Evolutionary conservation across 2,797 vertebrate species (phyloP), one percentile per base, ranked within the genome.

Genomic region (Vespertilio murinus): DNA sequence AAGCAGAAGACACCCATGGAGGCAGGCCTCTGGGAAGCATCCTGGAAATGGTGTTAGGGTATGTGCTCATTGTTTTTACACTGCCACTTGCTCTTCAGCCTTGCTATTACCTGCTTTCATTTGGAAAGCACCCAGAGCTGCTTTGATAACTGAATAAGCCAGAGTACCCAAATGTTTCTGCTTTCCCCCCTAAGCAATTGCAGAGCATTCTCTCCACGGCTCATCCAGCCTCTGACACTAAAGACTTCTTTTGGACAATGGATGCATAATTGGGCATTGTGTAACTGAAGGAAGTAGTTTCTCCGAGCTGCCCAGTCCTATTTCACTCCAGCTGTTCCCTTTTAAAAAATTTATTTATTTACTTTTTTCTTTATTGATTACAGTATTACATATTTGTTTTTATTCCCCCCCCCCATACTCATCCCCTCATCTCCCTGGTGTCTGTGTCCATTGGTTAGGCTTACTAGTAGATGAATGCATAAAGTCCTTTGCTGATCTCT

Each of bases 41-140:
- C 42, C 47, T 40, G 33, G 54, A 92, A 92, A 67, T 64, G 47
- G 2, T 91, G 20, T n/a, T 35, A 8, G 30, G 10, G 30, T 64
- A 40, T 73, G 77, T 80, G 23, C 33, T 88, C 35, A 49, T 73
- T 88, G 85, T 74, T 95, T 95, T 90, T 83, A 75, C 33, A 64
- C 35, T 81, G 25, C 13, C n/a, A 13, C 52, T 81, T 28, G 14
- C 87, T 67, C 25, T 65, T 22, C 14, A 69, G 67, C 7, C 47
- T 80, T 84, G 54, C 74, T 70, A 40, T 88, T 85, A 80, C 61
- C 79, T 89, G n/a, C 45, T 56, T 84, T 96, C 69, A 71, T 94
- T 95, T 91, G 84, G 65, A 95, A 90, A 93, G n/a, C n/a, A 35
- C 56, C 93, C 70, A 88, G 35, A 82, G 61, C 17, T 75, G 33